Conservation (phyloP, 2,113 vertebrate genomes). For the Myrmecobius fasciatus region DNA sequence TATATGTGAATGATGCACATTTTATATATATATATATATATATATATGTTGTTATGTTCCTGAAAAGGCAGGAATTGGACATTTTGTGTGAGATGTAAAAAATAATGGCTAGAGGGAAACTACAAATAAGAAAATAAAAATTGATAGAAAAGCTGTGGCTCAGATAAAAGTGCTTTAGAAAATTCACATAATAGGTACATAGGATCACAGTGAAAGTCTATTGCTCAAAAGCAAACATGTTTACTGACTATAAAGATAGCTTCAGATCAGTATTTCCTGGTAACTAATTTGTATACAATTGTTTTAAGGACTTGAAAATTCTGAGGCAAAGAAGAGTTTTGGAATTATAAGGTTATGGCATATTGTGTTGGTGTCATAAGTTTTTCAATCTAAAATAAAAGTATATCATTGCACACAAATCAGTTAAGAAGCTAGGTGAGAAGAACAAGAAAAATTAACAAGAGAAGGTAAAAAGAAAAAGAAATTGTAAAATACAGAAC, state of each 20-base stretch:
- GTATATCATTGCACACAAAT: not conserved
- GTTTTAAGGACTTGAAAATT: not conserved
- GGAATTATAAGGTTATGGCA: not conserved
- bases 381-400: too few relatives aligned
- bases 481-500: not conserved
- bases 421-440: too few relatives aligned
- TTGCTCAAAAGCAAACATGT: not conserved
- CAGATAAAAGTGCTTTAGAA: not conserved
- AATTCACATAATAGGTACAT: too few relatives aligned
- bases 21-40: too few relatives aligned
- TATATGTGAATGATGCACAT: too few relatives aligned
- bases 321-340: not conserved
- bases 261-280: not conserved
- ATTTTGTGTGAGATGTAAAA: not conserved
- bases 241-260: not conserved
- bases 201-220: not conserved
- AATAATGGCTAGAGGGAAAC: not conserved
- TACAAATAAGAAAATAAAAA: not conserved
- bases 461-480: not conserved
- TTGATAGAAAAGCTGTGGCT: not conserved
- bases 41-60: not conserved
- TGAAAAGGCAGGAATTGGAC: not conserved
- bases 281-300: not conserved
- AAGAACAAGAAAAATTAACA: not conserved
- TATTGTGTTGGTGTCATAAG: not conserved